Conservation (phyloP, 2,113 vertebrate genomes). For the Acinonyx jubatus region DNA sequence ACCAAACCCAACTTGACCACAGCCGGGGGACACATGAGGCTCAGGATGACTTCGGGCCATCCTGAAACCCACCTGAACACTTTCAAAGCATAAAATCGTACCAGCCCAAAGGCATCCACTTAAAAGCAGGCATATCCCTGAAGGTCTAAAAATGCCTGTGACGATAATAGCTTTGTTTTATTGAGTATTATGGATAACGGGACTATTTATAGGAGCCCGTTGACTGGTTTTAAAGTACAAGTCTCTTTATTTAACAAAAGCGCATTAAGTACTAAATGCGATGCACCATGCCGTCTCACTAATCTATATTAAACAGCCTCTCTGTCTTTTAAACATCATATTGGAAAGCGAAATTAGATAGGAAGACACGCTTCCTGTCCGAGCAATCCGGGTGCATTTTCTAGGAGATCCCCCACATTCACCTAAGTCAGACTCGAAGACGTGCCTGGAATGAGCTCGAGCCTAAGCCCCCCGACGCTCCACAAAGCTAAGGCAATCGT, state of each 20-base stretch:
- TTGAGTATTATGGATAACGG: neutral
- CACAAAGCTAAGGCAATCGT: neutral
- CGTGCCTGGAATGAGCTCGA: neutral
- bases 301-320: neutral
- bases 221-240: neutral
- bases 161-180: neutral
- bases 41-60: neutral
- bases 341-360: neutral
- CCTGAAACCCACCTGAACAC: neutral
- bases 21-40: neutral
- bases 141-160: neutral
- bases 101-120: neutral
- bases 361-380: neutral
- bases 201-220: neutral
- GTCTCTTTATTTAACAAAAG: neutral
- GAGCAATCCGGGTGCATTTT: neutral
- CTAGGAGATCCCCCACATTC: neutral
- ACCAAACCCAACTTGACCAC: no score
- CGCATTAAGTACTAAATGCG: rapidly evolving
- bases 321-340: neutral
- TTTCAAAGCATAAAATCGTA: neutral
- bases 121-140: neutral
- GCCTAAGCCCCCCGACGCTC: neutral
- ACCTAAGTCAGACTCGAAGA: neutral
- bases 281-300: neutral